Conservation (phyloP, 2,113 vertebrate species). For the Tragulus kanchil region DNA sequence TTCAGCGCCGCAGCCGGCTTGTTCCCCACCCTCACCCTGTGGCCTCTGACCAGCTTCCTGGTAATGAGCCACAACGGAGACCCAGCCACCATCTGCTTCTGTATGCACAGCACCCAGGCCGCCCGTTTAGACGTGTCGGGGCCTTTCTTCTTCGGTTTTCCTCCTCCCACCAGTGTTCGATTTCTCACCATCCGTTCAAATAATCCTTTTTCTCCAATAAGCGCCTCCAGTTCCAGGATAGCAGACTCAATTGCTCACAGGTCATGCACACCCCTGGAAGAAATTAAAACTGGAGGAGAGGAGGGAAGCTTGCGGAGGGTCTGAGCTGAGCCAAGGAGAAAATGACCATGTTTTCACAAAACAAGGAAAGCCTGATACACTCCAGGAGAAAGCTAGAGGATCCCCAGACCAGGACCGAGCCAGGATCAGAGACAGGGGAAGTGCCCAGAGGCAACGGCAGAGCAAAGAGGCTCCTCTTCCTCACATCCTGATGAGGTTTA, state of each 20-base stretch:
- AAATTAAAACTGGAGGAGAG: slow-evolving; percentile 46
- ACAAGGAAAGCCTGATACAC: neutral
- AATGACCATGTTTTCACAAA: neutral
- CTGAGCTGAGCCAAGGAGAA: slow-evolving; percentile 58
- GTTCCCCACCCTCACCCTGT: neutral
- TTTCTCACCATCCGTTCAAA: slow-evolving; percentile 66
- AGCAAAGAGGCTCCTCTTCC: neutral
- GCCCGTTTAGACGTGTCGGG: neutral
- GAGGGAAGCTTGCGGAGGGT: neutral
- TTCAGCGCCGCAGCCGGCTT: accelerated
- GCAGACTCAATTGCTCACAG: neutral
- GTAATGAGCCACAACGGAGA: slow-evolving; percentile 42
- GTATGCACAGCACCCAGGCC: neutral
- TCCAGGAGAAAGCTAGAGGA: neutral
- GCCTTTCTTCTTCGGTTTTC: slow-evolving; percentile 48
- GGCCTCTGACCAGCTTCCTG: neutral
- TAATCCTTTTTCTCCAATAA: slow-evolving; percentile 55
- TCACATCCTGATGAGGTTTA: neutral
- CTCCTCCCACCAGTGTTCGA: slow-evolving; percentile 48
- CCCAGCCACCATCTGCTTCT: slow-evolving; percentile 17
- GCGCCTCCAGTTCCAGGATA: slow-evolving; percentile 67
- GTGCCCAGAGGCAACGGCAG: accelerated
- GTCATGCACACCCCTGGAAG: slow-evolving; percentile 12
- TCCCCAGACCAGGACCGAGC: neutral
- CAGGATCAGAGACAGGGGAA: neutral